Percentiles rank a stretch among this genome's conserved stretches.
Evolutionary conservation across 2,797 vertebrate species (phyloP).

Genomic region (Pseudopleuronectes americanus): DNA sequence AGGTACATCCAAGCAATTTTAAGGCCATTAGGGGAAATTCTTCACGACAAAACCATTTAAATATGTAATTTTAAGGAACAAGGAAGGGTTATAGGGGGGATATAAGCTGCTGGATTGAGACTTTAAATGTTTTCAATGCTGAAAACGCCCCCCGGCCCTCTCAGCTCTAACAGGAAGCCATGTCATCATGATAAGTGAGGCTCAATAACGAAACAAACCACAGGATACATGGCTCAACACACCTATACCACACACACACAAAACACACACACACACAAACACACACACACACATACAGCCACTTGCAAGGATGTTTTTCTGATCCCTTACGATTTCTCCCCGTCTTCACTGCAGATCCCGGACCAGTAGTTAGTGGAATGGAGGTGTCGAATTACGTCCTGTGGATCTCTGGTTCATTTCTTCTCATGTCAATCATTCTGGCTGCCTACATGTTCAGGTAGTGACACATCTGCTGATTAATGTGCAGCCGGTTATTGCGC

Average conservation of each 20-base stretch:
- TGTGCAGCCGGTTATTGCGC: too few species aligned
- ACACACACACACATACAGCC: background rate
- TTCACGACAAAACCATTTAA: too few species aligned
- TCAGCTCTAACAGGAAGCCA: conserved; percentile 69
- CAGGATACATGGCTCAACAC: conserved; percentile 66
- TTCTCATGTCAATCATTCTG: conserved; percentile 48
- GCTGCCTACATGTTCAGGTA: conserved; percentile 68
- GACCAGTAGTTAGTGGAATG: fast-evolving
- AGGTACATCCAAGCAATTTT: too few species aligned
- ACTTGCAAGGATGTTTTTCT: background rate
- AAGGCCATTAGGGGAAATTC: too few species aligned
- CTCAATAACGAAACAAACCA: conserved; percentile 51
- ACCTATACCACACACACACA: background rate
- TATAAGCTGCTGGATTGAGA: background rate
- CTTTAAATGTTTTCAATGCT: conserved; percentile 23
- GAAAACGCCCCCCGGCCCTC: conserved; percentile 44
- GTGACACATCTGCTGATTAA: too few species aligned
- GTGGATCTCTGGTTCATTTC: conserved; percentile 58
- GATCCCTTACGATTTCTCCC: background rate
- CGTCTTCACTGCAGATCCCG: conserved; percentile 15
- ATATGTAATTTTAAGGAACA: too few species aligned
- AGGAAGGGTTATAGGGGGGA: too few species aligned
- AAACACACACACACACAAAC: background rate
- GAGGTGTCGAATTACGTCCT: conserved; percentile 13
- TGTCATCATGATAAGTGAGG: conserved; percentile 62